Percentiles rank a stretch among this genome's conserved stretches.
These are phyloP conservation scores for Julus scandinavius DNA, from an alignment of 2,888 invertebrate species.

Conservation along the genomic window DNA sequence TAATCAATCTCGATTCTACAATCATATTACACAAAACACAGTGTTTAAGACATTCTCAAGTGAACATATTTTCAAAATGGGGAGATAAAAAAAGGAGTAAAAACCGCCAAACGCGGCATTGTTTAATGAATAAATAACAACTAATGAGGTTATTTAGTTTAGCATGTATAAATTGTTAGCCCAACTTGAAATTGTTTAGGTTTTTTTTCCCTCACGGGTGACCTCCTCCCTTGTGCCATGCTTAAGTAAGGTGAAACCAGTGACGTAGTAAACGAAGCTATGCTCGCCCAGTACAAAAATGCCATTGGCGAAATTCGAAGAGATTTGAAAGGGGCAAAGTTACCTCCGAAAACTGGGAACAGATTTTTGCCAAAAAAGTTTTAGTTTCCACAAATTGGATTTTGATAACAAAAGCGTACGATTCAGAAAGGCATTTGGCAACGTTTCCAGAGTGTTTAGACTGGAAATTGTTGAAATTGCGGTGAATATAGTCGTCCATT, in stretches of 20 bases:
- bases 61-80: not conserved
- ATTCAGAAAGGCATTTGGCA: not conserved
- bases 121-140: conserved; percentile 27
- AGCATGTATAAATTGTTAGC: not conserved
- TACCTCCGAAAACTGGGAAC: not conserved
- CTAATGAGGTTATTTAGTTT: conserved; percentile 40
- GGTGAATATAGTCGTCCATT: not conserved
- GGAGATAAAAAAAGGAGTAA: not conserved
- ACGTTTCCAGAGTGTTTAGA: not conserved
- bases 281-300: conserved; percentile 21
- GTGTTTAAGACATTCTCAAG: not conserved
- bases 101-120: not conserved
- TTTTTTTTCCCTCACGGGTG: not conserved
- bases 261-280: conserved; percentile 7
- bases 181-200: not conserved
- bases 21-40: not conserved
- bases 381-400: not conserved
- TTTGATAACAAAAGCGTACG: not conserved
- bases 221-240: not conserved
- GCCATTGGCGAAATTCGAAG: conserved; percentile 42
- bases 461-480: not conserved
- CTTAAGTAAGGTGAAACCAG: not conserved
- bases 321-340: conserved; percentile 37
- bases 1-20: not conserved
- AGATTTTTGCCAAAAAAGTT: not conserved